Base-by-base conservation (phyloP, 23 tunicate species). In the Phallusia fumigata region DNA sequence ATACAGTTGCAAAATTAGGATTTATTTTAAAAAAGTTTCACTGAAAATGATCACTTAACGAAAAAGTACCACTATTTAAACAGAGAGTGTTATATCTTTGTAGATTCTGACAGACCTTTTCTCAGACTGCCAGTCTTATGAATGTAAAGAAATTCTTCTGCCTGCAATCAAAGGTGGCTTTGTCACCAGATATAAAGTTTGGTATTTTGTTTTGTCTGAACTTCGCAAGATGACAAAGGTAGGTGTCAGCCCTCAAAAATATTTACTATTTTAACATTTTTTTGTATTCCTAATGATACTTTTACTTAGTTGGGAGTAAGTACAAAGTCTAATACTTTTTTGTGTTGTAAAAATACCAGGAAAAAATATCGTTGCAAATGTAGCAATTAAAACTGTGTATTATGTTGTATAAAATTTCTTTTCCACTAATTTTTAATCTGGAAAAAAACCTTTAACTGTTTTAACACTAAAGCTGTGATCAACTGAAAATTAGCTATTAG, bases 121-220 rank as follows among this genome's bases (percentile, higher is more conserved):
- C 36, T 76, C 88, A 30, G 96, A 82, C 33, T 83, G 76, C 40
- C 86, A 87, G 51, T 86, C 96, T 30, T 72, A 82, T 30, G 96
- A 88, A 28, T 91, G 96, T 64, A 91, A 86, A 83, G 84, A 80
- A 75, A 84, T 91, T 35, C 32, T 91, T 32, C 78, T 87, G 36
- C 89, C 96, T 19, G 74, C 82, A 26, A 85, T 91, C 19, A 91
- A 83, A 52, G 96, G 96, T 5, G 90, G 87, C 15, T 79, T 91
- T 69, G 87, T 64, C 18, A 78, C 73, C 22, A 91, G 86, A 44
- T 83, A 82, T 64, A 91, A 91, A 79, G 81, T 81, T 40, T 91
- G 96, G 96, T 51, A 50, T 32, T 79, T 47, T 65, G 79, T 91
- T 24, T 40, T 83, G 51, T n/a, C 34, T 6, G 44, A 49, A 33